Evolutionary conservation across 2,888 invertebrate species (phyloP), one percentile per base, ranked within the genome.

Genomic region (Drosophila crucigera): DNA sequence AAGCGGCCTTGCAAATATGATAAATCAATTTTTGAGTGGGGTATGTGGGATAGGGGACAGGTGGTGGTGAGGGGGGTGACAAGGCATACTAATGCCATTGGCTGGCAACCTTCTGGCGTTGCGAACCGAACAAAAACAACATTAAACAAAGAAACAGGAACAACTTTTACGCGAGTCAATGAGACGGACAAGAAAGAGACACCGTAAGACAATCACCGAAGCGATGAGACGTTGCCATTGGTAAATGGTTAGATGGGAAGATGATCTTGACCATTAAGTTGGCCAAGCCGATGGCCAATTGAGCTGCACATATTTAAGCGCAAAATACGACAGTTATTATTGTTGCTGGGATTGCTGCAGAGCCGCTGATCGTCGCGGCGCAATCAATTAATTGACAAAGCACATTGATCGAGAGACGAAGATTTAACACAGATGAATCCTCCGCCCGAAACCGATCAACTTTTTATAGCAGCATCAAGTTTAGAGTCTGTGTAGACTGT

Each of bases 381-480:
- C 89, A 87, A 89, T 86, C 85, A 89, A 86, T 86, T 86, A 86
- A 85, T 85, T 89, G 85, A 87, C 85, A 89, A 89, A 82, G 67
- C 67, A 56, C 84, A 67, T 55, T 68, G 63, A 74, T 39, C 37
- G 47, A 33, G 59, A 55, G 56, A 14, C 28, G n/a, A 28, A 19
- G 55, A 39, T 16, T 22, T 30, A 70, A 59, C 33, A 54, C 16
- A 41, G 66, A 41, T 43, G 74, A 54, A 66, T 62, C 67, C 77
- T 49, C 22, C 56, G 49, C 39, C 70, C 35, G 39, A 60, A 49
- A 56, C 41, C 76, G 83, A 58, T 73, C 84, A 83, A 71, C 78
- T 73, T 83, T 73, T 83, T 81, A 31, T 47, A 39, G 33, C 50
- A 43, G 59, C 39, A 54, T n/a, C 35, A 53, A 35, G 49, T 41